Base-by-base conservation (phyloP, 2,888 invertebrate species). In the Myathropa florea region DNA sequence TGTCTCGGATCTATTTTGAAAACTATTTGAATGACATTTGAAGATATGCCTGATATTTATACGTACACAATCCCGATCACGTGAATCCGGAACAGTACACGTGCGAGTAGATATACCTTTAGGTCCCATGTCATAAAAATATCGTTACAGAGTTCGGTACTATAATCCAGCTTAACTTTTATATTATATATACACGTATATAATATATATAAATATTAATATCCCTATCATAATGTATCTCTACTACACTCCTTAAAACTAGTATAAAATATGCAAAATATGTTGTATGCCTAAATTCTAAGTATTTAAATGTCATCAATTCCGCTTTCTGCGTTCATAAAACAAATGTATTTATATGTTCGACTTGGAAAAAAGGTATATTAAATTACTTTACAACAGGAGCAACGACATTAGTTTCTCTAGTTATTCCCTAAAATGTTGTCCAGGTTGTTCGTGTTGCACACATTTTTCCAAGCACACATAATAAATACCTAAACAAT, bases 1-100 rank as follows among this genome's bases (percentile, higher is more conserved):
- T 18, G 6, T 71, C 68, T 64, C n/a, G 64, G n/a, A n/a, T n/a
- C n/a, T n/a, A n/a, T 21, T 61, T 71, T 2, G 55, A 57, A 10
- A 60, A 46, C 9, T n/a, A 65, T 36, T 6, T 14, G 12, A 46
- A 10, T 26, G 18, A 26, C 39, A 65, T 24, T 24, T 26, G 24
- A 65, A 65, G n/a, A 65, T 10, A 9, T n/a, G 9, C 7, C 65
- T 36, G 33, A 33, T 33, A 33, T 30, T 33, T 30, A 30, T 46
- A 46, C 7, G 7, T 2, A 18, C 6, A 46, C 18, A 18, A 18
- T 46, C 7, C 46, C 6, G 46, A 46, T 18, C 2, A 1, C 7
- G 18, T n/a, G 7, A 46, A 2, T 46, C 18, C 46, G 4, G 46
- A 18, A 18, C 18, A 18, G 46, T 46, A 9, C 7, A 7, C 18